Evolutionary conservation across 1,140 invertebrate species (phyloP).

Genomic region (Drosophila leontia): DNA sequence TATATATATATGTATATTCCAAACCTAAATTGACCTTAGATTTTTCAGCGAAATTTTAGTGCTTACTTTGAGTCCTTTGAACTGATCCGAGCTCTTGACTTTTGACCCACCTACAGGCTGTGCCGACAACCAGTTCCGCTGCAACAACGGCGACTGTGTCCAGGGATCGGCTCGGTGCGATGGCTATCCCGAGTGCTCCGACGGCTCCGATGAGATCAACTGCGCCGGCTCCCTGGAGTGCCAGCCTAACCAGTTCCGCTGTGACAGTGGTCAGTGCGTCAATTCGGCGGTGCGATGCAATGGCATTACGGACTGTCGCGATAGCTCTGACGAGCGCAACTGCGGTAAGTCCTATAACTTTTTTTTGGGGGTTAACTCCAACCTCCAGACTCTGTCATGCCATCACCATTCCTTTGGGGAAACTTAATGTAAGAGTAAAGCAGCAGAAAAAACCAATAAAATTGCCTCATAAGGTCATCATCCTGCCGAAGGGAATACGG

Average conservation of each 20-base stretch:
- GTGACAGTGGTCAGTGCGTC: slow-evolving; percentile 86
- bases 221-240: slow-evolving; percentile 84
- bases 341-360: slow-evolving; percentile 86
- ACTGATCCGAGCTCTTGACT: neutral
- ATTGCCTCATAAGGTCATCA: slow-evolving; percentile 55
- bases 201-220: slow-evolving; percentile 91
- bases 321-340: slow-evolving; percentile 90
- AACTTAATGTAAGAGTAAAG: neutral
- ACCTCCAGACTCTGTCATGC: neutral
- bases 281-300: slow-evolving; percentile 87
- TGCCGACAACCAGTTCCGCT: slow-evolving; percentile 85
- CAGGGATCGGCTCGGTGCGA: slow-evolving; percentile 88
- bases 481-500: slow-evolving; percentile 2
- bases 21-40: slow-evolving; percentile 17
- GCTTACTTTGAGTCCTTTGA: no score
- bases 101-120: slow-evolving; percentile 82
- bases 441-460: neutral
- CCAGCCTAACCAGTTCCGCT: slow-evolving; percentile 85
- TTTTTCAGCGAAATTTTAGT: slow-evolving; percentile 9
- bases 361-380: neutral
- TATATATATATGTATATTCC: neutral
- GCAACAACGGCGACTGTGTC: slow-evolving; percentile 90
- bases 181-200: slow-evolving; percentile 89
- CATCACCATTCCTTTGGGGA: neutral
- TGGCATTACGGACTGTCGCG: slow-evolving; percentile 88